Evolutionary conservation across 1,140 invertebrate species (phyloP).

Genomic region (Drosophila elegans): DNA sequence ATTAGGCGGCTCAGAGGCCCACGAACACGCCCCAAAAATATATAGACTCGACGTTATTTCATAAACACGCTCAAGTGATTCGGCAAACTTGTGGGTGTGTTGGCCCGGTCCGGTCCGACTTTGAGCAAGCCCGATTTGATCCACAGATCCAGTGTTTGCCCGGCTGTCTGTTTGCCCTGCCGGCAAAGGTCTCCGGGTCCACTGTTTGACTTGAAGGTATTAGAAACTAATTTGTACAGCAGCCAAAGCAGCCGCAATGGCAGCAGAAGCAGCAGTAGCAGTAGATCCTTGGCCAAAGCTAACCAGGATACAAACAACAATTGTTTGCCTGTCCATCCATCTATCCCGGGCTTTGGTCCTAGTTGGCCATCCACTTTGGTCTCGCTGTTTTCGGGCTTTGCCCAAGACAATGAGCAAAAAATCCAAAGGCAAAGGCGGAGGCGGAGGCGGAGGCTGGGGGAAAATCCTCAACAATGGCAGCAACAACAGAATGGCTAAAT

Average conservation of each 20-base stretch:
- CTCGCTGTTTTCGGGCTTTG: constrained; percentile 36
- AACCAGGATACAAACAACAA: constrained; percentile 76
- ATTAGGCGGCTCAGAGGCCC: constrained; percentile 54
- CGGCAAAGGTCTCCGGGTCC: constrained; percentile 46
- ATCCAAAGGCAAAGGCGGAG: constrained; percentile 35
- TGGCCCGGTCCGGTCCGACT: not conserved
- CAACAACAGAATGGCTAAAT: constrained; percentile 56
- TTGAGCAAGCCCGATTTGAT: constrained; percentile 23
- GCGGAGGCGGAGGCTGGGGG: constrained; percentile 40
- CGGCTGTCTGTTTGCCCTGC: constrained; percentile 50
- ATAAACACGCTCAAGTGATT: constrained; percentile 79
- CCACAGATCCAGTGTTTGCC: constrained; percentile 40
- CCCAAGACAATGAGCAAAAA: constrained; percentile 49
- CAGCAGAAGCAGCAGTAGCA: constrained; percentile 7
- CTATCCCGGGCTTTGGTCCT: constrained; percentile 66
- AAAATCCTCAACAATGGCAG: constrained; percentile 65
- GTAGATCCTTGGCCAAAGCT: constrained; percentile 42
- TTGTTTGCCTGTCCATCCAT: constrained; percentile 69
- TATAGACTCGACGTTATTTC: constrained; percentile 55
- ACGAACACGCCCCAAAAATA: constrained; percentile 13
- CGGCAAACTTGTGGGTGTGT: constrained; percentile 53
- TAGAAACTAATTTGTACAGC: constrained; percentile 82
- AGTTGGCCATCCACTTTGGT: constrained; percentile 45
- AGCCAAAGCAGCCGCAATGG: constrained; percentile 51
- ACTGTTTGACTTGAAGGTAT: constrained; percentile 82